Conservation (phyloP, 2,113 vertebrate species). For the Morphnarchus princeps region DNA sequence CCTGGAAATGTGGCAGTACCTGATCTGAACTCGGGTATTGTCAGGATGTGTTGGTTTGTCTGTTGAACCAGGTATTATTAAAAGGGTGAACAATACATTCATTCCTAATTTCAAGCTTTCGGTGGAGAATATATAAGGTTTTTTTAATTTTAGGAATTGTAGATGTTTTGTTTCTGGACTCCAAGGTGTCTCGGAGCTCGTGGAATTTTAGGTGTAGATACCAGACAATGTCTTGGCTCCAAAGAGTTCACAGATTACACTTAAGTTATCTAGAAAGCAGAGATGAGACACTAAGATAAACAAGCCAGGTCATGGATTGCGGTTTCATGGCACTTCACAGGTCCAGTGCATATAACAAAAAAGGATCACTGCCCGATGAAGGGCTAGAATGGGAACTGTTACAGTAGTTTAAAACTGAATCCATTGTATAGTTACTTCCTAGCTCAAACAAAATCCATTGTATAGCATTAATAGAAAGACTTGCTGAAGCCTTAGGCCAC, state of each 20-base stretch:
- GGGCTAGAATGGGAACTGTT: background rate
- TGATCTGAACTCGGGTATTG: fast-evolving
- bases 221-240: background rate
- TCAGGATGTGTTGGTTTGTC: background rate
- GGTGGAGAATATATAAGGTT: background rate
- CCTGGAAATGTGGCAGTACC: background rate
- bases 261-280: background rate
- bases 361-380: background rate
- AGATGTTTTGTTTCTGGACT: background rate
- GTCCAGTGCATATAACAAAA: background rate
- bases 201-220: background rate
- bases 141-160: background rate
- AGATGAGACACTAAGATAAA: background rate
- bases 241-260: background rate
- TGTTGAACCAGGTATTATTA: background rate
- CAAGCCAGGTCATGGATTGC: background rate
- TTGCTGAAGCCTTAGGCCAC: too few relatives aligned
- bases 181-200: background rate
- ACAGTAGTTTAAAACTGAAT: too few relatives aligned
- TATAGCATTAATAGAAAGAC: too few relatives aligned
- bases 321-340: background rate
- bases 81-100: background rate
- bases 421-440: too few relatives aligned
- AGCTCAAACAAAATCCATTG: too few relatives aligned
- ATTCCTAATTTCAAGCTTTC: background rate